These are phyloP conservation scores for Timandra comae DNA, from an alignment of 2,888 invertebrate species.

Conservation along the genomic window DNA sequence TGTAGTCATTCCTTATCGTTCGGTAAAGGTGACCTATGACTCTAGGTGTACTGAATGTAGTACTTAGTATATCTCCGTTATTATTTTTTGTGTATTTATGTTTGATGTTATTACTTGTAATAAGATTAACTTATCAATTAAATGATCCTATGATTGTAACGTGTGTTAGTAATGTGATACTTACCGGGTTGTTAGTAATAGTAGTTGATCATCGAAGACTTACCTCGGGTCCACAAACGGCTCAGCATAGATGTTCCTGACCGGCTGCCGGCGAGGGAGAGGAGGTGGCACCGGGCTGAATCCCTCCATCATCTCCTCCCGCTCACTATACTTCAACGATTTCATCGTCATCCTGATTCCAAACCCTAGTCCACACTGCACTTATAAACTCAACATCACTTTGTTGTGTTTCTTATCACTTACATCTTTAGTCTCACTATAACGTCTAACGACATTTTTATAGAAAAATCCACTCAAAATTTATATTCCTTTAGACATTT, in stretches of 20 bases:
- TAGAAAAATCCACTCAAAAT: conserved; percentile 32
- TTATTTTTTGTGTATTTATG: no score
- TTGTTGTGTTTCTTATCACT: conserved; percentile 45
- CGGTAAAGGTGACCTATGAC: no score
- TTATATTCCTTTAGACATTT: conserved; percentile 32
- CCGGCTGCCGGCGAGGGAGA: conserved; percentile 78
- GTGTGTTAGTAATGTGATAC: no score
- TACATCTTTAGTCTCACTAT: conserved; percentile 53
- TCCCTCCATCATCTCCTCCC: conserved; percentile 74
- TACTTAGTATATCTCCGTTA: no score
- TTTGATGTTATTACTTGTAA: no score
- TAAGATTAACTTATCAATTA: no score
- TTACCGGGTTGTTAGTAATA: conserved; percentile 26
- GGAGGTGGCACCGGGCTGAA: conserved; percentile 79
- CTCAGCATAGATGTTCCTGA: conserved; percentile 81
- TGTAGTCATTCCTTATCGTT: no score
- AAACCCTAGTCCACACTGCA: conserved; percentile 59
- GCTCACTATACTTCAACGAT: conserved; percentile 75
- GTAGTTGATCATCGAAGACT: conserved; percentile 31
- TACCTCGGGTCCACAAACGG: conserved; percentile 79
- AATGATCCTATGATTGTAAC: no score
- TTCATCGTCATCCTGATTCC: conserved; percentile 77
- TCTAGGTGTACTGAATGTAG: no score
- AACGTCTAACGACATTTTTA: conserved; percentile 35
- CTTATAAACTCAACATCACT: conserved; percentile 53